These are phyloP conservation scores for Sycobia sp. DNA, from an alignment of 1,140 invertebrate genomes.

Conservation along the genomic window DNA sequence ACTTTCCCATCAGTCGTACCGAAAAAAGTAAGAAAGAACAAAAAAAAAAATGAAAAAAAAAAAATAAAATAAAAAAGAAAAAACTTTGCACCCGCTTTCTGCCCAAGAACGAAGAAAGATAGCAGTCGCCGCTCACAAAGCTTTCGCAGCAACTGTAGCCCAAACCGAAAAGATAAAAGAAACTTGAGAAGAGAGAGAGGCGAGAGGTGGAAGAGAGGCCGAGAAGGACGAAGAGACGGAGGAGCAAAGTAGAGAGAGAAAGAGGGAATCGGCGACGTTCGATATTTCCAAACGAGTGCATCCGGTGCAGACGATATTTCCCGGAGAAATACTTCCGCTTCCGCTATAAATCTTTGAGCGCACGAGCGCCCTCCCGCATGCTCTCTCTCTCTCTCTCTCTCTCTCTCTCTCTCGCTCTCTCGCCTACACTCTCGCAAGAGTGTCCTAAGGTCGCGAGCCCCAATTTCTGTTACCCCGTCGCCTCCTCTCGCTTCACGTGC, in stretches of 20 bases:
- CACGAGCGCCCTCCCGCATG: neutral
- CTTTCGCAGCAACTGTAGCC: neutral
- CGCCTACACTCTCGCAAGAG: neutral
- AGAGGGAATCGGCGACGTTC: slow-evolving; percentile 44
- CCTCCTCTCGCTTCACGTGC: neutral
- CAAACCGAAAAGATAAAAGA: neutral
- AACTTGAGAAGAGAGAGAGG: neutral
- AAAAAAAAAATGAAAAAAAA: no score
- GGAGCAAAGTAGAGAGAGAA: slow-evolving; percentile 37
- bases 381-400: no score
- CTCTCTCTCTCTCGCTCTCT: no score
- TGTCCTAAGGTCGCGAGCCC: neutral
- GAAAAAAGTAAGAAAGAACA: neutral
- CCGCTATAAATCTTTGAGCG: slow-evolving; percentile 51
- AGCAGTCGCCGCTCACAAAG: slow-evolving; percentile 8
- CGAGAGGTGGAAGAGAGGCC: slow-evolving; percentile 15
- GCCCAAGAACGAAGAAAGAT: slow-evolving; percentile 26
- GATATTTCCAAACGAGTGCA: slow-evolving; percentile 53
- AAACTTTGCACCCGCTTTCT: no score
- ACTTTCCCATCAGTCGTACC: no score
- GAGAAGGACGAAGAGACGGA: slow-evolving; percentile 16
- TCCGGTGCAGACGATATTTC: slow-evolving; percentile 51
- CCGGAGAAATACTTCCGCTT: slow-evolving; percentile 53
- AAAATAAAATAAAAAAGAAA: neutral
- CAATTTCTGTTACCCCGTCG: slow-evolving; percentile 19